Percentiles rank a stretch among this genome's conserved stretches.
Evolutionary conservation across 2,888 invertebrate genomes (phyloP).

Genomic region (Micropterix aruncella): DNA sequence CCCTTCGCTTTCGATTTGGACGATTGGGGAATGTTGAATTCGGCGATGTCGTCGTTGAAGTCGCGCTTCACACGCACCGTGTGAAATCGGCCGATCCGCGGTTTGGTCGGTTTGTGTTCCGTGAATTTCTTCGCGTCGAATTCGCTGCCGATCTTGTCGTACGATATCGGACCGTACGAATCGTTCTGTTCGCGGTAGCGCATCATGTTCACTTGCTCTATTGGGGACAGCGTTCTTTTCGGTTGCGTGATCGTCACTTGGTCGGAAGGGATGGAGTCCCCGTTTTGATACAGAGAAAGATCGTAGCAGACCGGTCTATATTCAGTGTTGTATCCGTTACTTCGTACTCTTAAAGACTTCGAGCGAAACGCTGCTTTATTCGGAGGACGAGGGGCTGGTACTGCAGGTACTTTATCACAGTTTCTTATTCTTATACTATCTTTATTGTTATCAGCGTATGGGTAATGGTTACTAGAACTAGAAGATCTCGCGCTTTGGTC

Average conservation of each 20-base stretch:
- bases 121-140: neutral
- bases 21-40: neutral
- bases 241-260: slow-evolving; percentile 36
- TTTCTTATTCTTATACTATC: too few relatives aligned
- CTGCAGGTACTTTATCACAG: too few relatives aligned
- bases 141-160: neutral
- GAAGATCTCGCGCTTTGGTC: neutral
- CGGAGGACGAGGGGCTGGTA: neutral
- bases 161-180: neutral
- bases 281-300: slow-evolving; percentile 18
- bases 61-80: slow-evolving; percentile 39
- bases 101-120: neutral
- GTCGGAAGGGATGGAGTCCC: slow-evolving; percentile 15
- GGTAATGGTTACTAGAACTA: neutral
- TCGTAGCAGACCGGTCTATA: slow-evolving; percentile 18
- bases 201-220: slow-evolving; percentile 36
- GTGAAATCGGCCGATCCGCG: slow-evolving; percentile 9
- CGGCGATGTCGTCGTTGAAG: slow-evolving; percentile 1
- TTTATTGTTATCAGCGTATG: neutral
- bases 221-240: slow-evolving; percentile 36
- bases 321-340: slow-evolving; percentile 21
- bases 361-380: slow-evolving; percentile 34
- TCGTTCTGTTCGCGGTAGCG: slow-evolving; percentile 24
- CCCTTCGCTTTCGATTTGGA: slow-evolving; percentile 13
- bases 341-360: slow-evolving; percentile 37